These are phyloP conservation scores for Echinometra lucunter DNA, from an alignment of 53 echinoderm and acorn worm genomes.

Conservation along the genomic window DNA sequence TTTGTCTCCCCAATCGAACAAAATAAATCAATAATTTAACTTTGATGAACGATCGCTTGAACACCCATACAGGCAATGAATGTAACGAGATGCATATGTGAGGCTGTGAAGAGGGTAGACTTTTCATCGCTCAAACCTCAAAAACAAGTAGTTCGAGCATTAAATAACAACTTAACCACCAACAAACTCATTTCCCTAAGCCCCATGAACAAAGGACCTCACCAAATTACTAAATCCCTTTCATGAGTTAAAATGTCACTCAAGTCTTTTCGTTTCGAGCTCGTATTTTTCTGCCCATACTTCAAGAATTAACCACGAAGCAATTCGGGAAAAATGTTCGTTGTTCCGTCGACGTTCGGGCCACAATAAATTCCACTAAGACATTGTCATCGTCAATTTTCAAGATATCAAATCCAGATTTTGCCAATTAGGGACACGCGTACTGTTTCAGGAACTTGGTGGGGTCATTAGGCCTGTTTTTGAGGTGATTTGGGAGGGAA, in stretches of 20 bases:
- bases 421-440: constrained; percentile 45
- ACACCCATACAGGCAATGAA: not conserved
- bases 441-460: not conserved
- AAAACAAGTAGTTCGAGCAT: constrained; percentile 36
- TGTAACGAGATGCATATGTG: constrained; percentile 37
- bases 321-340: constrained; percentile 9
- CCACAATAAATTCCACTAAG: constrained; percentile 28
- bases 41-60: constrained; percentile 15
- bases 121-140: constrained; percentile 15
- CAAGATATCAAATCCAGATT: constrained; percentile 46
- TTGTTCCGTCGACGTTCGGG: constrained; percentile 11
- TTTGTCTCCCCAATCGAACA: not conserved
- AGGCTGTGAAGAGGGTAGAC: not conserved
- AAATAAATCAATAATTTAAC: constrained; percentile 16
- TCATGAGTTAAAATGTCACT: constrained; percentile 1
- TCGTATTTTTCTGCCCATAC: constrained; percentile 23
- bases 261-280: not conserved
- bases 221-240: constrained; percentile 38
- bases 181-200: constrained; percentile 28
- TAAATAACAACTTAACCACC: constrained; percentile 20
- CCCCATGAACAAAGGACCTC: constrained; percentile 34
- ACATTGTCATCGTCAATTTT: constrained; percentile 66
- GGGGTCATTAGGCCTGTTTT: constrained; percentile 27
- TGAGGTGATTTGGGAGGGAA: constrained; percentile 6
- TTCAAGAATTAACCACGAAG: not conserved